Conservation (phyloP, 2,113 vertebrate genomes). For the Oryzias melastigma region DNA sequence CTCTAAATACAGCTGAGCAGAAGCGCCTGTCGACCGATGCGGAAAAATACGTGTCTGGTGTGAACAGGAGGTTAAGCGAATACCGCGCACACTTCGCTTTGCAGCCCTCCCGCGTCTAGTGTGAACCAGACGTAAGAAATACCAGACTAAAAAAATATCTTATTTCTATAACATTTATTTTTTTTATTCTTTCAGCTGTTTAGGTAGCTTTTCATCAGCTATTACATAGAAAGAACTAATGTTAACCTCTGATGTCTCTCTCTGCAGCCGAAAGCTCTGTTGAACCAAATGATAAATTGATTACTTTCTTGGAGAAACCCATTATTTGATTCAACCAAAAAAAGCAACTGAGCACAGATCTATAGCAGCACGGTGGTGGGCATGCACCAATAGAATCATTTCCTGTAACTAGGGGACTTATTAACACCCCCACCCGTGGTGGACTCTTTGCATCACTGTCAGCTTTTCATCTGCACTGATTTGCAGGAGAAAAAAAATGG, state of each 20-base stretch:
- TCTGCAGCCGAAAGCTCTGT: not conserved
- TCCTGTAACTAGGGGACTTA: slow-evolving; percentile 48
- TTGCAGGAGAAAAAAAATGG: slow-evolving; percentile 36
- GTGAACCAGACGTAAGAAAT: no score
- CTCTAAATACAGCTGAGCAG: no score
- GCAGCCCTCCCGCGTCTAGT: no score
- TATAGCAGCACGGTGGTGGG: slow-evolving; percentile 10
- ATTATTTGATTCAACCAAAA: slow-evolving; percentile 46
- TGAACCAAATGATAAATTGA: slow-evolving; percentile 34
- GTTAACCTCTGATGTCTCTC: not conserved
- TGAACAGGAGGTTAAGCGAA: no score
- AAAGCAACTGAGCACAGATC: slow-evolving; percentile 34
- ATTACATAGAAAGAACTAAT: not conserved
- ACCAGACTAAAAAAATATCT: no score
- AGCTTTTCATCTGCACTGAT: slow-evolving; percentile 26
- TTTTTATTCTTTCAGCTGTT: not conserved
- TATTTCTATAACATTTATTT: no score
- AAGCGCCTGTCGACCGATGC: no score
- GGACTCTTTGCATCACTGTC: slow-evolving; percentile 37
- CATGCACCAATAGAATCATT: slow-evolving; percentile 53
- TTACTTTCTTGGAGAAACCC: slow-evolving; percentile 34
- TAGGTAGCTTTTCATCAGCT: not conserved
- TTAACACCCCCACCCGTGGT: slow-evolving; percentile 20
- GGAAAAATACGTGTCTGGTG: no score
- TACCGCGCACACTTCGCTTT: no score